phyloP scores from a whole-genome alignment of 2,113 vertebrate genomes.

The Orthonyx spaldingii region DNA sequence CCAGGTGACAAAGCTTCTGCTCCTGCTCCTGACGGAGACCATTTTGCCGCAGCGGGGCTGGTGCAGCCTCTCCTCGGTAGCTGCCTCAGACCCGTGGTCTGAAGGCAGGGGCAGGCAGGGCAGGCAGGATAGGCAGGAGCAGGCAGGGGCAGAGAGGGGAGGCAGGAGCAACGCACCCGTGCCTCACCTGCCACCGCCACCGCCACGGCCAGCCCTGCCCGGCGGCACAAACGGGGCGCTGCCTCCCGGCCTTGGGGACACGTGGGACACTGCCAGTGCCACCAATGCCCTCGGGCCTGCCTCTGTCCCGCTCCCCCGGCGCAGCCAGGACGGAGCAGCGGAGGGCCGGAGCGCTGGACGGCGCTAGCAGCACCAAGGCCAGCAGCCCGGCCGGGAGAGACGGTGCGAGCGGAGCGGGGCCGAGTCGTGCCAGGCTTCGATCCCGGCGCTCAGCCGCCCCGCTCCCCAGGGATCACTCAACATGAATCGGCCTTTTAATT shows the following conservation, averaged over 20 bases:
- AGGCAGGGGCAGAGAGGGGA: not conserved
- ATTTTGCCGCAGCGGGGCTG: conserved; percentile 56
- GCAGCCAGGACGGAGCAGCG: not conserved
- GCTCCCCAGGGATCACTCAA: conserved; percentile 76
- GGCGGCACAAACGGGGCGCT: not conserved
- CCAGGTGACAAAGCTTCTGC: not conserved
- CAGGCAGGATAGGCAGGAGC: not conserved
- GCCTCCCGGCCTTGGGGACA: not conserved
- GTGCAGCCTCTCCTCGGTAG: not conserved
- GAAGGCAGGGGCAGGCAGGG: not conserved
- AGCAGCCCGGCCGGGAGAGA: not conserved
- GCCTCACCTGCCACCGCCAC: not conserved
- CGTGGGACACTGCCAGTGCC: not conserved
- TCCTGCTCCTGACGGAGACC: not conserved
- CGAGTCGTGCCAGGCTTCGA: conserved; percentile 50
- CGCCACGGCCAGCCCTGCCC: not conserved
- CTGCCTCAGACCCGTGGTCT: not conserved
- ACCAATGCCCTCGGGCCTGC: not conserved
- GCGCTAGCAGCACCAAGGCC: not conserved
- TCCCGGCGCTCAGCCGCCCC: conserved; percentile 43
- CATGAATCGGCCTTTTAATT: conserved; percentile 79
- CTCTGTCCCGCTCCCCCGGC: not conserved
- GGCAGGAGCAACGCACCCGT: not conserved
- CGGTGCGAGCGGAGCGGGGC: not conserved
- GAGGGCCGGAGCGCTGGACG: not conserved